Base-by-base conservation (phyloP, 2,113 vertebrate species). In the Taurulus bubalis region DNA sequence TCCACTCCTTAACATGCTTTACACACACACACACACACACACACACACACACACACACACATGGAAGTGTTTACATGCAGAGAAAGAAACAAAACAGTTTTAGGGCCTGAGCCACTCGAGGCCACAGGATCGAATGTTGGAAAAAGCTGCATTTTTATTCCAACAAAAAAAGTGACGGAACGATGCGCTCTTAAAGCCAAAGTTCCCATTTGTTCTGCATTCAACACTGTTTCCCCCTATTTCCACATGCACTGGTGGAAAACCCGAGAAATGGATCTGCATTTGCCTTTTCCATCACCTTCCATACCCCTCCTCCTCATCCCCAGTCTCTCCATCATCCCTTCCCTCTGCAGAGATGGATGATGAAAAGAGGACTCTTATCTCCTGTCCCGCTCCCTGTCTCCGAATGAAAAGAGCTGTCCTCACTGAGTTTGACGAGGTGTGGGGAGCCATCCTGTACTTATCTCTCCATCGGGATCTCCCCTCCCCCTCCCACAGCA, bases 1-100 rank as follows among this genome's bases (percentile, higher is more conserved):
- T 80, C 75, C 74, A 77, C 85, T 86, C 79, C 82, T 89, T 63
- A 77, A 85, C 62, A 71, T 76, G 47, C 64, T 84, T 45, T 9
- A 36, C 56, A 71, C 75, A 83, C 62, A 69, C 75, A 84, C 92
- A 94, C 80, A 86, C 62, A 72, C 75, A 84, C 92, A 94, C 80
- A 86, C 62, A 72, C 75, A 84, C 92, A 94, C 80, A 86, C 62
- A 71, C 75, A 84, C 62, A 72, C 75, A 84, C 92, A 94, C 80
- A 86, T 93, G 92, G 93, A 91, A 92, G 81, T 70, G 82, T 92
- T 94, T 92, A 92, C 77, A 71, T 84, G 8, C 32, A 49, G 28
- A 59, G 2, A 22, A 22, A 73, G 49, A 38, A 40, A 42, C 22
- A 86, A 84, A 86, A 71, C 26, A 64, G 67, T 72, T 82, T 87